A percentile compares a stretch with the other conserved stretches of the same genome.
Conservation (phyloP, 1,140 invertebrate genomes). For the Pogonomyrmex barbatus region DNA sequence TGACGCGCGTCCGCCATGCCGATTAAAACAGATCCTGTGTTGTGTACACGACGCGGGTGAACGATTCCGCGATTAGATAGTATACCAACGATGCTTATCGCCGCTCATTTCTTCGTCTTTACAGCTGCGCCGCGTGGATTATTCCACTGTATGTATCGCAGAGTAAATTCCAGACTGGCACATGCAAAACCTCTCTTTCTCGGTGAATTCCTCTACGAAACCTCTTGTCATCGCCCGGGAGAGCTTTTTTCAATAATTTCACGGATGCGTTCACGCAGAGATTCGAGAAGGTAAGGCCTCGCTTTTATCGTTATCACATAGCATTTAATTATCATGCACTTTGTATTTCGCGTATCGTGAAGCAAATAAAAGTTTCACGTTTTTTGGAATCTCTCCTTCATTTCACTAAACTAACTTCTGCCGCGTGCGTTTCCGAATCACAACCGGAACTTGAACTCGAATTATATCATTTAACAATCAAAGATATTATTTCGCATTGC, state of each 20-base stretch:
- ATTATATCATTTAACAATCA: neutral
- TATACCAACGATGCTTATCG: constrained; percentile 28
- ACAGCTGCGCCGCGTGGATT: constrained; percentile 33
- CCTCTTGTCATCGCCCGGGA: neutral
- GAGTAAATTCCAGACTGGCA: neutral
- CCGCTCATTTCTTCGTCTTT: constrained; percentile 25
- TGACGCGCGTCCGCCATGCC: neutral
- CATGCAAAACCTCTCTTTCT: neutral
- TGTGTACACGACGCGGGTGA: constrained; percentile 14
- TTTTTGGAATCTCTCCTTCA: neutral
- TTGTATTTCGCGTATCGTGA: neutral
- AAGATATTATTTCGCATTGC: neutral
- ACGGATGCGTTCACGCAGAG: neutral
- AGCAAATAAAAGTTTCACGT: neutral
- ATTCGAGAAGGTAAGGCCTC: neutral
- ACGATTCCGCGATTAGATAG: constrained; percentile 56
- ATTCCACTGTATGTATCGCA: constrained; percentile 23
- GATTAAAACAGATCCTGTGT: constrained; percentile 27
- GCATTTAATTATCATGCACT: neutral
- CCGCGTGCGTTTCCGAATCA: neutral
- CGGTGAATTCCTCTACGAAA: neutral
- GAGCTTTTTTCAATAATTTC: neutral
- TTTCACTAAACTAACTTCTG: neutral
- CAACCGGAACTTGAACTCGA: neutral
- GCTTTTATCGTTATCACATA: neutral